Percentiles rank a stretch among this genome's conserved stretches.
Conservation (phyloP, 2,888 invertebrate species). For the Osedax fenrisi region DNA sequence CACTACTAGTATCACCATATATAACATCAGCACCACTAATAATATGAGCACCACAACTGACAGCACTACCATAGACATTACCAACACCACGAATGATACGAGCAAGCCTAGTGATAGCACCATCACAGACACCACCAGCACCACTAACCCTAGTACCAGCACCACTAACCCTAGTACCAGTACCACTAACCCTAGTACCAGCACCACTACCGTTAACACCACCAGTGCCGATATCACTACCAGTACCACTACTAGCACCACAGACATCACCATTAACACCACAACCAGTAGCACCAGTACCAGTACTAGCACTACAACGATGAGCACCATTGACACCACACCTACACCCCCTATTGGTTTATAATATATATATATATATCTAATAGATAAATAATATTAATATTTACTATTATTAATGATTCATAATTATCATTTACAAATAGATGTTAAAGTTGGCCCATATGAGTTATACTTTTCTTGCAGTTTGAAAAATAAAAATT, state of each 20-base stretch:
- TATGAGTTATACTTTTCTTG: too few relatives aligned
- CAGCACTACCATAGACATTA: slow-evolving; percentile 26
- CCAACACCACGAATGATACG: slow-evolving; percentile 20
- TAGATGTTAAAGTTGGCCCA: too few relatives aligned
- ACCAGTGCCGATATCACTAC: not conserved
- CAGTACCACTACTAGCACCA: not conserved
- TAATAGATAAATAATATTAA: too few relatives aligned
- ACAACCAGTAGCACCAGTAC: not conserved
- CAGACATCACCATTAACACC: not conserved
- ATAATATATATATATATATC: too few relatives aligned
- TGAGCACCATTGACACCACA: not conserved
- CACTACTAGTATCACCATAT: slow-evolving; percentile 21
- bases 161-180: not conserved
- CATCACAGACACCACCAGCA: not conserved
- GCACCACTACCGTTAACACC: not conserved
- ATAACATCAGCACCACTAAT: slow-evolving; percentile 4
- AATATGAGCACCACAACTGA: slow-evolving; percentile 27
- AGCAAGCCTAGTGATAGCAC: slow-evolving; percentile 13
- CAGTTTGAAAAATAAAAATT: too few relatives aligned
- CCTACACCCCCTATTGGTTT: too few relatives aligned
- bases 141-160: not conserved
- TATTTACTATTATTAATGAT: too few relatives aligned
- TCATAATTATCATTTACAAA: too few relatives aligned
- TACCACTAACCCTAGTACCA: not conserved
- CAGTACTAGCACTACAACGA: not conserved